Percentiles rank a stretch among this genome's conserved stretches.
Evolutionary conservation across 1,140 invertebrate genomes (phyloP).

Genomic region (Pararge aegeria): DNA sequence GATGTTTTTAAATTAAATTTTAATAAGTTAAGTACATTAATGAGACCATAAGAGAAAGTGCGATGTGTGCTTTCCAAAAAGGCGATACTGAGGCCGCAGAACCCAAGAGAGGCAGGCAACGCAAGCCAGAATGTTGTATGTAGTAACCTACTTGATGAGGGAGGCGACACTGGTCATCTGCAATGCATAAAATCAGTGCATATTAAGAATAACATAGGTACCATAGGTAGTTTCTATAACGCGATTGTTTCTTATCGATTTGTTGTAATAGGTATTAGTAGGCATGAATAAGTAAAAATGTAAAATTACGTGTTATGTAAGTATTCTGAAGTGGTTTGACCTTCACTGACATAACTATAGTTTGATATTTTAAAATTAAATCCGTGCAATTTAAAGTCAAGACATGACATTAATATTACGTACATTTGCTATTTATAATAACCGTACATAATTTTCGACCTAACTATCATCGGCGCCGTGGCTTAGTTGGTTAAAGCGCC

Average conservation of each 20-base stretch:
- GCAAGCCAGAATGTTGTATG: slow-evolving; percentile 49
- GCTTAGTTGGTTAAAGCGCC: slow-evolving; percentile 63
- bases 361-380: no score
- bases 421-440: not conserved
- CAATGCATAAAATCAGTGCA: slow-evolving; percentile 13
- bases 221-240: no score
- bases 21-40: no score
- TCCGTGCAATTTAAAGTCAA: no score
- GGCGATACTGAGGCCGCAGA: slow-evolving; percentile 25
- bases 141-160: slow-evolving; percentile 61
- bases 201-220: no score
- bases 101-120: slow-evolving; percentile 52
- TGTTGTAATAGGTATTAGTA: no score
- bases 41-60: slow-evolving; percentile 45
- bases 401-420: no score
- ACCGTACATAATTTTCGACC: slow-evolving; percentile 22
- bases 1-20: slow-evolving; percentile 27
- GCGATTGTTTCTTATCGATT: no score
- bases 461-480: slow-evolving; percentile 36
- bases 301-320: no score
- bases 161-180: slow-evolving; percentile 55
- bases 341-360: no score
- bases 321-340: no score
- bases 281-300: no score
- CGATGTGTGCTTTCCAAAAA: slow-evolving; percentile 36